Conservation (phyloP, 2,888 invertebrate genomes). For the Acrobasis consociella region DNA sequence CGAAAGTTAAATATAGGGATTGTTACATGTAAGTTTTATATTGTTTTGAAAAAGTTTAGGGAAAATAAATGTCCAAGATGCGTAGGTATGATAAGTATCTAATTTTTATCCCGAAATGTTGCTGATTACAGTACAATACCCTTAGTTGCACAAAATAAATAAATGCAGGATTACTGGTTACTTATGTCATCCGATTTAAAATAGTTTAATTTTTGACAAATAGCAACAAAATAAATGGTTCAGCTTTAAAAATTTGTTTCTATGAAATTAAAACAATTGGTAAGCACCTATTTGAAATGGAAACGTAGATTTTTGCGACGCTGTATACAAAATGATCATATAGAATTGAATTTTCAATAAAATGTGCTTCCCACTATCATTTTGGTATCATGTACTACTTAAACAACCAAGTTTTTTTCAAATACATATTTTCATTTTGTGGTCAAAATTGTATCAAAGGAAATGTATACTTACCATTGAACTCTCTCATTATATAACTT, state of each 20-base stretch:
- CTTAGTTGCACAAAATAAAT: no score
- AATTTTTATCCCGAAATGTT: not conserved
- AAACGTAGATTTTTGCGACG: no score
- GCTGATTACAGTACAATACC: no score
- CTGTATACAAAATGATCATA: no score
- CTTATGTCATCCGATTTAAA: not conserved
- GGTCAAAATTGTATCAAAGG: no score
- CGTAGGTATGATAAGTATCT: not conserved
- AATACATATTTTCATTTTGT: no score
- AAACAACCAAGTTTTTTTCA: not conserved
- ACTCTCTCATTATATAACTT: no score
- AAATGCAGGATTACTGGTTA: no score
- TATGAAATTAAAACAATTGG: no score
- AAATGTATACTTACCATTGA: no score
- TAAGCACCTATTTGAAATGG: no score
- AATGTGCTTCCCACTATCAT: not conserved
- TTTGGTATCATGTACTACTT: not conserved
- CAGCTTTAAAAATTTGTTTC: no score
- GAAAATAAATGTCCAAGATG: constrained; percentile 20
- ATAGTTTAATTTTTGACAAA: not conserved
- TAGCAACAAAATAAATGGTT: not conserved
- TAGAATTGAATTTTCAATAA: not conserved
- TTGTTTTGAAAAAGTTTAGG: constrained; percentile 41
- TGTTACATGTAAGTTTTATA: constrained; percentile 52
- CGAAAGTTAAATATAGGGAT: constrained; percentile 49